A percentile compares a stretch with the other conserved stretches of the same genome.
These are phyloP conservation scores for Geococcyx californianus DNA, from an alignment of 2,113 vertebrate genomes.

Conservation along the genomic window DNA sequence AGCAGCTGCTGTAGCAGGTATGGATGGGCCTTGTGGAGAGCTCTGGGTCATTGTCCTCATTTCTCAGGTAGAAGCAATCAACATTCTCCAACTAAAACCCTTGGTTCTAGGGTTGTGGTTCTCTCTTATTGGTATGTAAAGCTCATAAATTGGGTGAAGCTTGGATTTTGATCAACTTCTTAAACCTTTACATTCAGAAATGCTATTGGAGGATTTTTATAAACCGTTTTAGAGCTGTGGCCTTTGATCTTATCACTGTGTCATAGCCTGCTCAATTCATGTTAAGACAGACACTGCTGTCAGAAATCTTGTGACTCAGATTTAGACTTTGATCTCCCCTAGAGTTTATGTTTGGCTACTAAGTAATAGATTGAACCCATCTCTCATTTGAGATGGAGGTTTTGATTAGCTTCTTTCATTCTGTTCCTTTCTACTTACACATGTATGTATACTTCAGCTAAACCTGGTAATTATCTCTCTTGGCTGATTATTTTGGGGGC, in stretches of 20 bases:
- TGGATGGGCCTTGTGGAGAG: not conserved
- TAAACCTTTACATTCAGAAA: not conserved
- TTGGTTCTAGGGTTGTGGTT: not conserved
- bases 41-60: not conserved
- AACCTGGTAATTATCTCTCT: slow-evolving; percentile 58
- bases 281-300: not conserved
- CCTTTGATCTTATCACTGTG: not conserved
- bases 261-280: not conserved
- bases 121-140: not conserved
- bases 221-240: not conserved
- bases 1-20: not conserved
- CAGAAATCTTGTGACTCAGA: not conserved
- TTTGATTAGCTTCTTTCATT: slow-evolving; percentile 12
- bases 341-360: not conserved
- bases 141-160: not conserved
- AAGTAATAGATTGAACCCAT: not conserved
- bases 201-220: not conserved
- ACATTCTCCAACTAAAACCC: not conserved
- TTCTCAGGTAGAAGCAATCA: not conserved
- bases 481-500: slow-evolving; percentile 74
- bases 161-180: not conserved
- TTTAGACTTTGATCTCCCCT: not conserved
- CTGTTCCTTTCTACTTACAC: not conserved
- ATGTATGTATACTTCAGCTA: not conserved
- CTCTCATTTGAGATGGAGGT: not conserved